These are phyloP conservation scores for Limanda limanda DNA, from an alignment of 2,113 vertebrate genomes.

Conservation along the genomic window DNA sequence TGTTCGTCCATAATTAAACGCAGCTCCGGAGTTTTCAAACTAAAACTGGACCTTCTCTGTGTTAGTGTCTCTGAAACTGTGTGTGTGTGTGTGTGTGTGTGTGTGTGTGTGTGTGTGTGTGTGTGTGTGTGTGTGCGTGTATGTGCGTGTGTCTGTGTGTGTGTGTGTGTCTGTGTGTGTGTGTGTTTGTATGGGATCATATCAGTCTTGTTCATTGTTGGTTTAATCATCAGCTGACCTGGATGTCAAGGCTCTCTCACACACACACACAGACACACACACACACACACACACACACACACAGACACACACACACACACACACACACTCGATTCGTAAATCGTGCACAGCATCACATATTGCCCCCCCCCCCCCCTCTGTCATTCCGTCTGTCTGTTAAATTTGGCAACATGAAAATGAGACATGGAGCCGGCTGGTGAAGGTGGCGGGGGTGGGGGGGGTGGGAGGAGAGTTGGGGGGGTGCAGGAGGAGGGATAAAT, in stretches of 20 bases:
- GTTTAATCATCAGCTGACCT: conserved; percentile 46
- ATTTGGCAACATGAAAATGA: conserved; percentile 67
- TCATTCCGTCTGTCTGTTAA: conserved; percentile 48
- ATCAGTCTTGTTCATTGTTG: conserved; percentile 37
- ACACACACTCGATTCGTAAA: not conserved
- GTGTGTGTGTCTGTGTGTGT: no score
- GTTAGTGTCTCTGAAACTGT: no score
- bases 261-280: conserved; percentile 6
- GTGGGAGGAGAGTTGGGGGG: not conserved
- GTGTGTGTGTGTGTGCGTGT: no score
- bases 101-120: no score
- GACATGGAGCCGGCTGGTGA: conserved; percentile 30
- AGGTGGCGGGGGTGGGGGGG: not conserved
- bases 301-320: conserved; percentile 3
- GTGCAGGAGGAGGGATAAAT: conserved; percentile 23
- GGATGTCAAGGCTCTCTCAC: conserved; percentile 22
- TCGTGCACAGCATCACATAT: not conserved
- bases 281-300: not conserved
- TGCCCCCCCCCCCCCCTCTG: conserved; percentile 3
- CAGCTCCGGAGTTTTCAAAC: no score
- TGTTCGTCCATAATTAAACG: no score
- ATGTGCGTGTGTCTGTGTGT: no score
- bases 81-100: no score
- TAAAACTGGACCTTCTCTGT: no score
- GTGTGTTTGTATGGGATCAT: conserved; percentile 12